Evolutionary conservation across 2,888 invertebrate genomes (phyloP).

Genomic region (Liposcelis brunnea): DNA sequence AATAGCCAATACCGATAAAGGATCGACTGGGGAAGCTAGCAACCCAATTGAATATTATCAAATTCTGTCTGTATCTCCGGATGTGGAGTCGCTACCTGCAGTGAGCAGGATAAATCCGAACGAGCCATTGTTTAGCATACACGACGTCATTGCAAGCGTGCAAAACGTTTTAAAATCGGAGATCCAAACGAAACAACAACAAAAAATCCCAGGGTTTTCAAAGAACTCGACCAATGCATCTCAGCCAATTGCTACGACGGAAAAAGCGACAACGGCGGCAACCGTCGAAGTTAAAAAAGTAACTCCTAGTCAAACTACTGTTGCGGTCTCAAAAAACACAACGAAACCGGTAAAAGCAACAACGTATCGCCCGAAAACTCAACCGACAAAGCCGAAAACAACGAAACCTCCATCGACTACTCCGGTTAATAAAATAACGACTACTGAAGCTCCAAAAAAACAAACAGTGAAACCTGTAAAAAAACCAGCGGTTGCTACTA

Average conservation of each 20-base stretch:
- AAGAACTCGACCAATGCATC: conserved; percentile 17
- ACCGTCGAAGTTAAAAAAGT: conserved; percentile 15
- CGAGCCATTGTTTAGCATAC: conserved; percentile 28
- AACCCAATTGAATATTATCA: conserved; percentile 30
- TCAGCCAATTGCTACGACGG: conserved; percentile 5
- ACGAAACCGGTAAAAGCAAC: conserved; percentile 21
- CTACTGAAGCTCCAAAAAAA: conserved; percentile 16
- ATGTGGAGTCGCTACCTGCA: conserved; percentile 20
- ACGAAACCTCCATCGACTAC: conserved; percentile 16
- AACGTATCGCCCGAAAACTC: conserved; percentile 22
- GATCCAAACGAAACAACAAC: conserved; percentile 23
- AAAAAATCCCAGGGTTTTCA: conserved; percentile 4
- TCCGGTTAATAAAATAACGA: conserved; percentile 7
- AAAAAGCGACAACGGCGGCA: conserved; percentile 10
- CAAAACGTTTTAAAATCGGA: conserved; percentile 69
- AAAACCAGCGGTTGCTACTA: conserved; percentile 7
- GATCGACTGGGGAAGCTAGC: conserved; percentile 15
- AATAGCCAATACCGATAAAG: conserved; percentile 58
- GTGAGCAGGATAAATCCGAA: conserved; percentile 14
- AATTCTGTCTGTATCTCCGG: conserved; percentile 27
- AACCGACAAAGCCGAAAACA: conserved; percentile 16
- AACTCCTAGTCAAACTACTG: conserved; percentile 27
- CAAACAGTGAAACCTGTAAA: conserved; percentile 16
- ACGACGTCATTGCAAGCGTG: conserved; percentile 65
- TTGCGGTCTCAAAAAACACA: conserved; percentile 28